Conservation (phyloP, 2,113 vertebrate genomes). For the Cairina moschata region DNA sequence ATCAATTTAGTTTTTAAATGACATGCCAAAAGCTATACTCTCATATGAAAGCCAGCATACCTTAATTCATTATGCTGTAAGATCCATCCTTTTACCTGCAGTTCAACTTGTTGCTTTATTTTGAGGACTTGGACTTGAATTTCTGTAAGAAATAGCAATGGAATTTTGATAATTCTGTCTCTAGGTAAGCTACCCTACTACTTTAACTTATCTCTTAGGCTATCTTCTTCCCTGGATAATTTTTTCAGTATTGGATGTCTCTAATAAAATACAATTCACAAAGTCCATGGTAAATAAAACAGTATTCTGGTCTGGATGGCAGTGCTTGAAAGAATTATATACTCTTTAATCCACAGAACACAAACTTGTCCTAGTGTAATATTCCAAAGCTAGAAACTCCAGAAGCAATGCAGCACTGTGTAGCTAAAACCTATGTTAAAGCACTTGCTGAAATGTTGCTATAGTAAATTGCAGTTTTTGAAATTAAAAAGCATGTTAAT, state of each 20-base stretch:
- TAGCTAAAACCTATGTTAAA: neutral
- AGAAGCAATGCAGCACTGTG: neutral
- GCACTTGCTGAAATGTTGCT: neutral
- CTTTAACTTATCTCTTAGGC: neutral
- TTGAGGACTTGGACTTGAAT: neutral
- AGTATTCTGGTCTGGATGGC: neutral
- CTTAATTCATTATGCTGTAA: neutral
- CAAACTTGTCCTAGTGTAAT: neutral
- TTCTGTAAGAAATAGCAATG: neutral
- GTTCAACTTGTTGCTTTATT: neutral
- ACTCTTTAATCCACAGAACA: neutral
- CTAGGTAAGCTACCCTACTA: neutral
- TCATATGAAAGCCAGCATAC: neutral
- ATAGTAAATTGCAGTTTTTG: neutral
- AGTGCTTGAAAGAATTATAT: neutral
- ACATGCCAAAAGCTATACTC: neutral
- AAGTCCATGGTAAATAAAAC: neutral
- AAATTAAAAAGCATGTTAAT: neutral
- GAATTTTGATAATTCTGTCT: neutral
- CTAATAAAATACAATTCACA: neutral
- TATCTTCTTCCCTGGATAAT: neutral
- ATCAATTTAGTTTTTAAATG: neutral
- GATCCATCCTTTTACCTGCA: neutral
- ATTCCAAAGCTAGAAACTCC: neutral
- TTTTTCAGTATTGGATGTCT: neutral